Evolutionary conservation across 2,797 vertebrate species (phyloP), one percentile per base, ranked within the genome.

Genomic region (Borostomias antarcticus): DNA sequence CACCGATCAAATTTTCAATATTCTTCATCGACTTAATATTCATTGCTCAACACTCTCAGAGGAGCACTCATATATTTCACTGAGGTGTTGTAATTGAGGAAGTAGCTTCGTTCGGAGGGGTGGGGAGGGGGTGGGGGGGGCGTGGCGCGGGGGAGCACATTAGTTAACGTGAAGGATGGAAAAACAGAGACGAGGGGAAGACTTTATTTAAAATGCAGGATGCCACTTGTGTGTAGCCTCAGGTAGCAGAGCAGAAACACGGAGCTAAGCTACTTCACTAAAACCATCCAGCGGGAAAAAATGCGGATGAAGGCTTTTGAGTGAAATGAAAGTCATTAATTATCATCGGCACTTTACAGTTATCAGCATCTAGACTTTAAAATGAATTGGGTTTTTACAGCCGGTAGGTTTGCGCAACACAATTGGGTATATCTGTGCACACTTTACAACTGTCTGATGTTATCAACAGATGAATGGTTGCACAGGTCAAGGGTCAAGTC

Each of bases 161-260:
- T 77, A 81, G 79, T 82, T 79, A 71, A 76, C 70, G 68, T 69
- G 79, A 83, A 77, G 68, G 71, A 78, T 68, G 28, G n/a, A 47
- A 21, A 25, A 17, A 58, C 1, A 23, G 43, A 26, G 54, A 50
- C 25, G 40, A 15, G 72, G 72, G 54, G 62, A 71, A 72, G 65
- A 66, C 75, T 84, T 85, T 77, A 86, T 86, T 90, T 85, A 86
- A 80, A 75, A 89, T 86, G 82, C 89, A 89, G 78, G 84, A 88
- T 79, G 70, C 62, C 79, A 73, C 86, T 87, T 84, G 86, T 82
- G 84, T 82, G 50, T 83, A 77, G 86, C 86, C 86, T 45, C 69
- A 79, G 79, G 85, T 87, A 85, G 75, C 64, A 78, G 53, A 80
- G 40, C 15, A 45, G 78, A 88, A 84, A 78, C 75, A 40, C 45